Evolutionary conservation across 2,888 invertebrate species (phyloP), one percentile per base, ranked within the genome.

Genomic region (Andrena praecox): DNA sequence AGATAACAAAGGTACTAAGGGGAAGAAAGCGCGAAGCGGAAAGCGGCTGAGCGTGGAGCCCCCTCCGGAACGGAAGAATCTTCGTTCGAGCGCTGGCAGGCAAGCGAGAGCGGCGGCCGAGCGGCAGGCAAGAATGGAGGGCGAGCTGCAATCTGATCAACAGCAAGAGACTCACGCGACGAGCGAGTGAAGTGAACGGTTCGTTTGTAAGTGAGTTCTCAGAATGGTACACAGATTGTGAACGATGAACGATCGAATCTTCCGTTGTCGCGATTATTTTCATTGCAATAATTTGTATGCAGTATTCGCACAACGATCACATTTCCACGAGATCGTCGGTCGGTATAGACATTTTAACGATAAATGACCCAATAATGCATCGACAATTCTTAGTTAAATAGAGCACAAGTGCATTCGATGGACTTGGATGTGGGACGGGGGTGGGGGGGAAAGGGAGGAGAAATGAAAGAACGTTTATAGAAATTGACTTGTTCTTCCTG

Each of bases 1-100:
- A 12, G 92, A 91, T 66, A 90, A 90, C 66, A 94, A 93, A 79
- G 89, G 90, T 62, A 85, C 90, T 12, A 92, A 92, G 66, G 85
- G 86, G 1, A 93, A 94, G 74, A 94, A 94, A 77, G 89, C 92
- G 0, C 87, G 93, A n/a, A 92, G 95, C 6, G 95, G 95, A 10
- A 95, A 95, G 74, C 92, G 95, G 64, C 29, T 90, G 42, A 94
- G 94, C 67, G 93, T 95, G 59, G 95, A 95, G 86, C 95, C 95
- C 10, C 95, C 95, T 7, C 94, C 95, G 1, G 96, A 96, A 87
- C 94, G 95, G 81, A 96, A 96, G 87, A 95, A 96, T 91, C 92
- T 96, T 80, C 94, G 96, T 48, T 97, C 97, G 4, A 97, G 97
- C 93, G 96, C 97, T 50, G 97, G 97, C 50, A 94, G 97, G 80